Evolutionary conservation across 2,888 invertebrate genomes (phyloP).

Genomic region (Plagodis dolabraria): DNA sequence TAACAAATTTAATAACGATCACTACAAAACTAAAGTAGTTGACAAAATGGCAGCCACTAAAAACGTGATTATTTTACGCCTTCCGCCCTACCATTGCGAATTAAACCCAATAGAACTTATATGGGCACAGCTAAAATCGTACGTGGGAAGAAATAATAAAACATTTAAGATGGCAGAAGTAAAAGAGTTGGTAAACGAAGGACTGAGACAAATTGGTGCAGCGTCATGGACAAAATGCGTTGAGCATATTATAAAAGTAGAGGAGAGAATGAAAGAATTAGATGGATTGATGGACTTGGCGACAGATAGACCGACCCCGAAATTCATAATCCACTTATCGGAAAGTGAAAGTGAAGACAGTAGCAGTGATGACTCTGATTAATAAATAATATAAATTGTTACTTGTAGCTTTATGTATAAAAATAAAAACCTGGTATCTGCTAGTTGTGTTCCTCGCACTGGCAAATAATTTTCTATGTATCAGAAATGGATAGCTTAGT

Average conservation of each 20-base stretch:
- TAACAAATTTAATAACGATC: not conserved
- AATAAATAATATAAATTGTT: too few species aligned
- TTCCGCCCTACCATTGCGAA: conserved; percentile 1
- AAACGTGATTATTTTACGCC: not conserved
- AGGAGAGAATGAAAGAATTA: not conserved
- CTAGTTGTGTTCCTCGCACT: too few species aligned
- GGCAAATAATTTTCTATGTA: too few species aligned
- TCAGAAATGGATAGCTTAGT: too few species aligned
- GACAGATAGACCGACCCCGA: too few species aligned
- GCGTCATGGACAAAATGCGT: not conserved
- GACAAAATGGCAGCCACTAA: conserved; percentile 1
- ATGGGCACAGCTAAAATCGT: not conserved
- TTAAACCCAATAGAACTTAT: not conserved
- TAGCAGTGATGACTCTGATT: too few species aligned
- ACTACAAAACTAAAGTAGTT: not conserved
- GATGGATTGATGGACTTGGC: not conserved
- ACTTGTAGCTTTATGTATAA: too few species aligned
- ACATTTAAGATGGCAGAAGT: conserved; percentile 1
- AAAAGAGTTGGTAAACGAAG: not conserved
- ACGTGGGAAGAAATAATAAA: not conserved
- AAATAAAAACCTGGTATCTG: too few species aligned
- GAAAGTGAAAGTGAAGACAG: too few species aligned
- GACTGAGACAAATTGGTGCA: not conserved
- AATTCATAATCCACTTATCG: too few species aligned
- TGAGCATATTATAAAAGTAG: not conserved